Evolutionary conservation across 2,113 vertebrate genomes (phyloP).

Genomic region (Dissostichus mawsoni): DNA sequence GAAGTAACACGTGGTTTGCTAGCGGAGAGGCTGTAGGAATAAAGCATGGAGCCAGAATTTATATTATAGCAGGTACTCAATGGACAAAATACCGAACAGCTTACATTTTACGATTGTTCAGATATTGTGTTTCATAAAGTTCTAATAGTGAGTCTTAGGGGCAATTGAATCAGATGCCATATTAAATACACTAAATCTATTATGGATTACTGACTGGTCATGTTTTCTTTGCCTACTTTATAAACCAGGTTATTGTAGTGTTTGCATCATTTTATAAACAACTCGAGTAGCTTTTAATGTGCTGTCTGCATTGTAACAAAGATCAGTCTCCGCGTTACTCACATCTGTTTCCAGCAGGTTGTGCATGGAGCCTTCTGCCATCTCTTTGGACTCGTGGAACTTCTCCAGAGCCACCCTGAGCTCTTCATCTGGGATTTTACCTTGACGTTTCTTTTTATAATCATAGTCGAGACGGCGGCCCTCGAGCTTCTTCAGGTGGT

Average conservation of each 20-base stretch:
- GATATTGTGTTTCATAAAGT: not conserved
- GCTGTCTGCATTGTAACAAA: not conserved
- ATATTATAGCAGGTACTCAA: not conserved
- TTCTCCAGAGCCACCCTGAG: slow-evolving; percentile 93
- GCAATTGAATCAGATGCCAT: not conserved
- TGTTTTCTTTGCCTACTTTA: not conserved
- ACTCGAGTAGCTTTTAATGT: not conserved
- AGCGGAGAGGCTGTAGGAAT: slow-evolving; percentile 3
- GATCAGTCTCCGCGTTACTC: slow-evolving; percentile 63
- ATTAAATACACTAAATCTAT: not conserved
- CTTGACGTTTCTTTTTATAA: slow-evolving; percentile 98
- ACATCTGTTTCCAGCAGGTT: slow-evolving; percentile 97
- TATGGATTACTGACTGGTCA: not conserved
- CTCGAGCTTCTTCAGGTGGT: slow-evolving; percentile 96
- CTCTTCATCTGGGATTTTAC: slow-evolving; percentile 95
- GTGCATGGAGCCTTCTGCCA: slow-evolving; percentile 93
- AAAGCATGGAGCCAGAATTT: not conserved
- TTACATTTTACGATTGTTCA: not conserved
- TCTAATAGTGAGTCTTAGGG: not conserved
- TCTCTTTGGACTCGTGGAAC: slow-evolving; percentile 96
- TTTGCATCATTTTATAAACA: not conserved
- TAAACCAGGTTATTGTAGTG: not conserved
- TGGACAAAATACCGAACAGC: not conserved
- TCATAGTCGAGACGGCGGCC: slow-evolving; percentile 95
- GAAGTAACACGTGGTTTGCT: not conserved